Base-by-base conservation (phyloP, 2,888 invertebrate genomes). In the Microdon myrmicae region DNA sequence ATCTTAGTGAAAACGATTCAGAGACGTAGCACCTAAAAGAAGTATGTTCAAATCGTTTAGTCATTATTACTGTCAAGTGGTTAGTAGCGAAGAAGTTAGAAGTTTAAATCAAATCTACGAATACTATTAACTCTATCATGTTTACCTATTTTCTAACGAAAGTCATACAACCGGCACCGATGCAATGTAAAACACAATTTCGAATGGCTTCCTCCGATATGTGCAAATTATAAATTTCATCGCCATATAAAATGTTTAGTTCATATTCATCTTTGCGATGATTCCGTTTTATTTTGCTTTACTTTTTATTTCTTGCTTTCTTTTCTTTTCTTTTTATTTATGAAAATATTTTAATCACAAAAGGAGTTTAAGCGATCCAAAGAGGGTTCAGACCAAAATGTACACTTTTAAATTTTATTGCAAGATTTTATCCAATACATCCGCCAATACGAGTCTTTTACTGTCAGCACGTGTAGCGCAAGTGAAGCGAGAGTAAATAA, bases 371-470 rank as follows among this genome's bases (percentile, higher is more conserved):
- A 64, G 58, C 70, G 72, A 74, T 72, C 78, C 74, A 77, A 77
- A 78, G 72, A 74, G 76, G 74, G 75, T 82, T 82, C 89, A 96
- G 86, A 98, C 99, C 87, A 99, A 88, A 86, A 99, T 99, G 87
- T 99, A 99, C 87, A 99, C 99, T 85, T 98, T 98, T 81, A 99
- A 88, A 87, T 99, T 99, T 83, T 97, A 95, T 87, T 99, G 99
- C 81, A 99, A 89, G 85, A 99, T 99, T 79, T 99, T 99, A 87
- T 99, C 99, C 86, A 99, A 99, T 77, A 99, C 99, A 73, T 99
- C 99, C 81, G 99, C 99, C 86, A 99, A 99, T 82, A 99, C 99
- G 86, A 99, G 99, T 83, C 99, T 90, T 32, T 13, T 25, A 25
- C 31, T 26, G 20, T n/a, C 12, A 14, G 13, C 7, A 25, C 7